Evolutionary conservation across 2,888 invertebrate species (phyloP).

Genomic region (Perizoma affinitatum): DNA sequence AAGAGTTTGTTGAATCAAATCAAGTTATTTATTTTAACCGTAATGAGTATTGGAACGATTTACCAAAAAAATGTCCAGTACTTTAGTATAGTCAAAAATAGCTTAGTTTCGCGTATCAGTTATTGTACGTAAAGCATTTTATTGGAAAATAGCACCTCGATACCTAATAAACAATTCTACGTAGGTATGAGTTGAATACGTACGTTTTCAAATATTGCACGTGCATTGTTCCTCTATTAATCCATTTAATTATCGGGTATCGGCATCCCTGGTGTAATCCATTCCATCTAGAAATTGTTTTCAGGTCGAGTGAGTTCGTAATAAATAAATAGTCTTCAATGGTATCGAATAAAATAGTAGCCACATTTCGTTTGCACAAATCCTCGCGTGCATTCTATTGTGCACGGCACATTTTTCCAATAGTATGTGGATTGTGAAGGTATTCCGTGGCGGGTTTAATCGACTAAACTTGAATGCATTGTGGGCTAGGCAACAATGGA

Average conservation of each 20-base stretch:
- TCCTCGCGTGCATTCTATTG: slow-evolving; percentile 53
- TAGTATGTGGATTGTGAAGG: slow-evolving; percentile 56
- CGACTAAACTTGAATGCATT: slow-evolving; percentile 65
- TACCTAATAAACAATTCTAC: no score
- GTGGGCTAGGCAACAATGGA: slow-evolving; percentile 60
- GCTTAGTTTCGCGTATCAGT: no score
- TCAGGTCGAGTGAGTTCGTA: slow-evolving; percentile 10
- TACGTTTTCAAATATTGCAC: slow-evolving; percentile 14
- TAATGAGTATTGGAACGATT: no score
- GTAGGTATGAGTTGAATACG: no score
- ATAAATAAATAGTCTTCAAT: slow-evolving; percentile 38
- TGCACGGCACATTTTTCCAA: slow-evolving; percentile 57
- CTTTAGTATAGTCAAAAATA: no score
- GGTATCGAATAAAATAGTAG: slow-evolving; percentile 42
- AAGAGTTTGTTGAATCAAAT: no score
- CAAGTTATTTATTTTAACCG: no score
- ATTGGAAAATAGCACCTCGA: no score
- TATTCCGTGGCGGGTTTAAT: slow-evolving; percentile 63
- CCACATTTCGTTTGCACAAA: slow-evolving; percentile 52
- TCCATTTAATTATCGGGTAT: slow-evolving; percentile 16
- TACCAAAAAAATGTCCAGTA: no score
- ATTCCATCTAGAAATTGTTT: slow-evolving; percentile 24
- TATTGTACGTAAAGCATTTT: no score
- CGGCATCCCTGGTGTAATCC: not conserved
- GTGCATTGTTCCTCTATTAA: slow-evolving; percentile 9